These are phyloP conservation scores for Mastomys natalensis DNA, from an alignment of 2,113 vertebrate species.

Conservation along the genomic window DNA sequence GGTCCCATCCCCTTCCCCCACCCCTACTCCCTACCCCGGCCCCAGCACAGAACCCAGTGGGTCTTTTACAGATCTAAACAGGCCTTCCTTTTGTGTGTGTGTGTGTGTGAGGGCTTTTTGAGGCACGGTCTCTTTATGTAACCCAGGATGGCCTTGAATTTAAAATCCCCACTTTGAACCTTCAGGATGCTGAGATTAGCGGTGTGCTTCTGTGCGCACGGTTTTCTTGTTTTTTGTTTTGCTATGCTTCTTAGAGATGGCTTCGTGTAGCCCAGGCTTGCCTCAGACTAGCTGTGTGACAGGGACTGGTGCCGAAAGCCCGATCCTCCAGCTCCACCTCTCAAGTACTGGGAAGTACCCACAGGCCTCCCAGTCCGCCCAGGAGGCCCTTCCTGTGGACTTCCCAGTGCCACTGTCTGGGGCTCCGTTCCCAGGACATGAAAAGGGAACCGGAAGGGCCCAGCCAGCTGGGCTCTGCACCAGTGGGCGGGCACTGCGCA, in stretches of 20 bases:
- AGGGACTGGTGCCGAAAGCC: background rate
- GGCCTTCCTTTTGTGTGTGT: too few relatives aligned
- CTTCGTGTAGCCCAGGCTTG: background rate
- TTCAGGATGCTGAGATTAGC: background rate
- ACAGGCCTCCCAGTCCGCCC: background rate
- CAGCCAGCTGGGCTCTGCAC: background rate
- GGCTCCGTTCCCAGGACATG: background rate
- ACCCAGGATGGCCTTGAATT: background rate
- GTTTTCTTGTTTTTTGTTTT: background rate
- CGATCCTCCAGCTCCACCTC: background rate
- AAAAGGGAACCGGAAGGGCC: background rate
- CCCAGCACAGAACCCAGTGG: background rate
- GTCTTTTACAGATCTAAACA: background rate
- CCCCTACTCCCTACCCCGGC: too few relatives aligned
- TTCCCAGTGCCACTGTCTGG: background rate
- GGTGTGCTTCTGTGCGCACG: too few relatives aligned
- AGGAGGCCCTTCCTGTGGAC: background rate
- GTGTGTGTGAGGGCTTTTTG: background rate
- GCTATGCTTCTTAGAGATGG: background rate
- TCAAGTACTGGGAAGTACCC: background rate
- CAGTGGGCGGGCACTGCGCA: background rate
- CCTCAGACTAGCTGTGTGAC: background rate
- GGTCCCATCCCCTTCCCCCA: background rate
- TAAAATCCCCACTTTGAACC: background rate
- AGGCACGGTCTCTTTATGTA: background rate